phyloP scores from a whole-genome alignment of 2,113 vertebrate genomes.

The Pangasianodon hypophthalmus region DNA sequence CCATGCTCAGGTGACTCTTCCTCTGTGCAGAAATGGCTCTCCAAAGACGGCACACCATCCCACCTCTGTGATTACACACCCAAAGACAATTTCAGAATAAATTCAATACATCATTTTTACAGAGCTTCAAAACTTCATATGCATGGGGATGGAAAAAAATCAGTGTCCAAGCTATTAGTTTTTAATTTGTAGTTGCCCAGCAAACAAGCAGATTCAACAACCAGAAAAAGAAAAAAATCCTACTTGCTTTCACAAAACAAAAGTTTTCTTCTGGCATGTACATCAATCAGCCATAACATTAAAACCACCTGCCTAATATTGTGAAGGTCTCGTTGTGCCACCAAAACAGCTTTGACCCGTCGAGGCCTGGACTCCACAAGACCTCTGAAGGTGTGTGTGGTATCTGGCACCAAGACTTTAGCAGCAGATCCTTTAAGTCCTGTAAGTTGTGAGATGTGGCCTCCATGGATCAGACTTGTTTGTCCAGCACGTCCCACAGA shows the following conservation, averaged over 20 bases:
- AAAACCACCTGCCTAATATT: too few species aligned
- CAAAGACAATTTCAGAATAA: neutral
- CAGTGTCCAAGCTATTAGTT: neutral
- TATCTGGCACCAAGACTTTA: too few species aligned
- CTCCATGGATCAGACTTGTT: too few species aligned
- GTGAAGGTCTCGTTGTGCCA: too few species aligned
- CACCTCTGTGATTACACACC: constrained; percentile 72
- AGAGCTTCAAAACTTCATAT: neutral
- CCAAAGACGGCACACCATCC: constrained; percentile 83
- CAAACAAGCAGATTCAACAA: neutral
- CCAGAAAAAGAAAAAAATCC: neutral
- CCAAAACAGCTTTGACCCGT: too few species aligned
- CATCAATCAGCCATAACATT: too few species aligned
- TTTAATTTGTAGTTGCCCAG: neutral
- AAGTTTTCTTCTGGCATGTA: neutral
- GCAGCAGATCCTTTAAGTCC: too few species aligned
- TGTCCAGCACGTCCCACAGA: too few species aligned
- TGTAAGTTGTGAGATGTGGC: too few species aligned
- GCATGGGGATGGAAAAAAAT: neutral
- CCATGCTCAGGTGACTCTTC: constrained; percentile 54
- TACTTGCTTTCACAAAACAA: neutral
- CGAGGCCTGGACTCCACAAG: too few species aligned
- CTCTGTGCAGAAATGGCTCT: constrained; percentile 74
- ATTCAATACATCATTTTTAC: neutral
- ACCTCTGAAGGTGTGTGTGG: too few species aligned